Evolutionary conservation across 2,888 invertebrate species (phyloP), one percentile per base, ranked within the genome.

Genomic region (Polydrusus tereticollis): DNA sequence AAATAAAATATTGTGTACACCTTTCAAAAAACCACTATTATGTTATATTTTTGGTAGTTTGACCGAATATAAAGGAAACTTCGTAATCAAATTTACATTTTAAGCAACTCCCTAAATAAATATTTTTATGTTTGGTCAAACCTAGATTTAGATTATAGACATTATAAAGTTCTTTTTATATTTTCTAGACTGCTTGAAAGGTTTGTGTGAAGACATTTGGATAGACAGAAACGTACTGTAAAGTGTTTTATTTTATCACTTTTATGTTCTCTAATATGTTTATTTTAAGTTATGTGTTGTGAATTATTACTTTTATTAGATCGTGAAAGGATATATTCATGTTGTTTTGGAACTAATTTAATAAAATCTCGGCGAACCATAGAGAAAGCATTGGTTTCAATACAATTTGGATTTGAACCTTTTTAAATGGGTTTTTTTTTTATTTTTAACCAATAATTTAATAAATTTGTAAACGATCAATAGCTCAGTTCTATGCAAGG

Each of bases 181-280:
- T 41, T 58, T 57, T 29, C 66, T 66, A 58, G 66, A 58, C 66
- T 58, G 66, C 58, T 66, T 66, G 43, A 41, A 58, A 45, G 29
- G 58, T 45, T 66, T 20, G 29, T 57, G 36, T 33, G 10, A 57
- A 58, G 33, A 43, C 66, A 47, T 62, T 62, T 60, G 21, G 18
- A 18, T 41, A 45, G 60, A 62, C 14, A 58, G 38, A 38, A 23
- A 59, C 38, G 23, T 65, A 21, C 36, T 65, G 57, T 65, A 41
- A 52, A 43, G 33, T 45, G 52, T 57, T 65, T 45, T 6, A 38
- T 57, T 65, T 65, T 57, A 57, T 38, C 26, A 69, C 20, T 63
- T n/a, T 55, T 50, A 33, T 63, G 73, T 76, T 75, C 75, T 75
- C 64, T 75, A 59, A 65, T 70, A 75, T 73, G 52, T 73, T 78